Evolutionary conservation across 2,113 vertebrate species (phyloP).

Genomic region (Prochilodus magdalenae): DNA sequence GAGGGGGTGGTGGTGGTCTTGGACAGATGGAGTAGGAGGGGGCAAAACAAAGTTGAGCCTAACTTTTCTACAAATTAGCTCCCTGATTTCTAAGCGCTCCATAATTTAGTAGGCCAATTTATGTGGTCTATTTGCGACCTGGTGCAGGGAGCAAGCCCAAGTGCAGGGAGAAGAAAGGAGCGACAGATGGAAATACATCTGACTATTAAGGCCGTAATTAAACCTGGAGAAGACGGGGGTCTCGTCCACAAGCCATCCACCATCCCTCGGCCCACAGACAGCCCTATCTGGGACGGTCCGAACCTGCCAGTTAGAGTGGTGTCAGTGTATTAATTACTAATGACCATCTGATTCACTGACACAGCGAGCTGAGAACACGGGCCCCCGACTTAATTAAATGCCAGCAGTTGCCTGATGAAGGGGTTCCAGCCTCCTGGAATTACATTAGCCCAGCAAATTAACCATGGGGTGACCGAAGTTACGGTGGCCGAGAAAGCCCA

Average conservation of each 20-base stretch:
- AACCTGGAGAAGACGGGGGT: constrained; percentile 64
- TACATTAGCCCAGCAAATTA: constrained; percentile 86
- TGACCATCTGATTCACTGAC: constrained; percentile 78
- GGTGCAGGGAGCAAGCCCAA: constrained; percentile 64
- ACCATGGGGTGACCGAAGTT: constrained; percentile 45
- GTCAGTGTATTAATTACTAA: constrained; percentile 86
- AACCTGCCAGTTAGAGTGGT: constrained; percentile 62
- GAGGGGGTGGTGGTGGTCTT: too few relatives aligned
- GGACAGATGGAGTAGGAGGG: constrained; percentile 50
- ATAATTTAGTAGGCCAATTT: constrained; percentile 72
- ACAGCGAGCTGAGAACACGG: constrained; percentile 75
- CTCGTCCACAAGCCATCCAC: constrained; percentile 40
- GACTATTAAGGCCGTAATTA: constrained; percentile 78
- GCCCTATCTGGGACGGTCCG: constrained; percentile 33
- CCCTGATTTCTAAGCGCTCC: constrained; percentile 54
- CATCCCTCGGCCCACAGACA: constrained; percentile 38
- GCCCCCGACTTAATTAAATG: constrained; percentile 86
- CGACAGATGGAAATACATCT: constrained; percentile 78
- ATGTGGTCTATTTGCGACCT: constrained; percentile 69
- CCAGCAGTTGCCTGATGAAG: constrained; percentile 87
- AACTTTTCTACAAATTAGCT: constrained; percentile 58
- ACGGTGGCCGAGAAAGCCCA: too few relatives aligned
- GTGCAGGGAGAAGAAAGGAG: constrained; percentile 70
- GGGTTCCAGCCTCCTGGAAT: constrained; percentile 85
- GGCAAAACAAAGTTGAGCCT: constrained; percentile 59